Base-by-base conservation (phyloP, 2,113 vertebrate species). In the Zosterops lateralis region DNA sequence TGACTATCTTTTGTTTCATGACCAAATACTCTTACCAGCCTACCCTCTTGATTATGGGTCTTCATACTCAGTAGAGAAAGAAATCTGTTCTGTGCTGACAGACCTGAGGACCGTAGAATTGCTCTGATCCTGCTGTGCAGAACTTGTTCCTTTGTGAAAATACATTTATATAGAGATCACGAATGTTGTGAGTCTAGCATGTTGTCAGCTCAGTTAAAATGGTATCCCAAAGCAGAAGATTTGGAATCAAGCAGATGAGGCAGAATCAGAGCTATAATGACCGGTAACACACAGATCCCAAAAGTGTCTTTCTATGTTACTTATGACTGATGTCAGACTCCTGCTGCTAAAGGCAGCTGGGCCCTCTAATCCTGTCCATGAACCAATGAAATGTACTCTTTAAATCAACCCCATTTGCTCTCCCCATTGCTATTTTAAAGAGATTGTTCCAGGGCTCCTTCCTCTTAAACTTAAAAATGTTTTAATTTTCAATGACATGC, bases 61-160 rank as follows among this genome's bases (percentile, higher is more conserved):
- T 72, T 72, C 44, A 32, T 38, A 53, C 17, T 26, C n/a, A 78
- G 15, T 8, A 66, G 19, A 78, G 51, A 54, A 90, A 62, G 47
- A 71, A 85, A 67, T 17, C 17, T 87, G 18, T 31, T 67, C 34
- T 38, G 10, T 10, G n/a, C n/a, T 58, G 28, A 53, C 42, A 84
- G 51, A 78, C 9, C 10, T 16, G 10, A 88, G 20, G 45, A 74
- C 21, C 22, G 5, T 1, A 67, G 44, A 84, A 82, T 36, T 71
- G 31, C 42, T 66, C 7, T 0, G 0, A 62, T 67, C 11, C 20
- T 74, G 32, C 38, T 53, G 36, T 21, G 58, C 40, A 79, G 38
- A 85, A 72, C 14, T 78, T 89, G 20, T 20, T 88, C 14, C 18
- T 67, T 60, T 64, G 53, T 56, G 40, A 79, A 79, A 88, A 72